Evolutionary conservation across 2,888 invertebrate genomes (phyloP).

Genomic region (Mayetiola destructor): DNA sequence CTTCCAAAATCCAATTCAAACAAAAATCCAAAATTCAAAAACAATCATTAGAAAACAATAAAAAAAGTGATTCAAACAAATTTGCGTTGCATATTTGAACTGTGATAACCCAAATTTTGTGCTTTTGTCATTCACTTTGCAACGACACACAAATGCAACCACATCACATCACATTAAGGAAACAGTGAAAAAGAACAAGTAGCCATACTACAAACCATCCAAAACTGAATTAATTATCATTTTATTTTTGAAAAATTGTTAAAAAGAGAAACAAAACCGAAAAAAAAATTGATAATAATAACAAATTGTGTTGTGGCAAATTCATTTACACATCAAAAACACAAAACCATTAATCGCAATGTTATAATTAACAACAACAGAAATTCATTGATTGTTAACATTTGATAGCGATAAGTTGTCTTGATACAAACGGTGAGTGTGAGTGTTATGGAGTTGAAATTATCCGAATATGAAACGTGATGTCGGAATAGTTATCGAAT

Average conservation of each 20-base stretch:
- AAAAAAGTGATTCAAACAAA: neutral
- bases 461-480: neutral
- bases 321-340: neutral
- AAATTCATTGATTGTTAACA: no score
- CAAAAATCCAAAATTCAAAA: neutral
- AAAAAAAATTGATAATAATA: neutral
- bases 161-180: no score
- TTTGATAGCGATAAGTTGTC: no score
- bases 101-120: slow-evolving; percentile 5
- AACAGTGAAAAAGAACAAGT: neutral
- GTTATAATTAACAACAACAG: no score
- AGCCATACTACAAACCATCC: neutral
- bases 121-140: slow-evolving; percentile 1
- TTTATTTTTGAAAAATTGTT: slow-evolving; percentile 1
- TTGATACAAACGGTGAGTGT: neutral
- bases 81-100: neutral
- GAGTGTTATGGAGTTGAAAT: neutral
- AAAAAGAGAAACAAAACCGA: neutral
- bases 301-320: no score
- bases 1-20: neutral
- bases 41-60: neutral
- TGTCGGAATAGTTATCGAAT: neutral
- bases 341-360: no score
- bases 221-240: no score
- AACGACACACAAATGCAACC: slow-evolving; percentile 1